Conservation (phyloP, 2,113 vertebrate species). For the Orycteropus afer region DNA sequence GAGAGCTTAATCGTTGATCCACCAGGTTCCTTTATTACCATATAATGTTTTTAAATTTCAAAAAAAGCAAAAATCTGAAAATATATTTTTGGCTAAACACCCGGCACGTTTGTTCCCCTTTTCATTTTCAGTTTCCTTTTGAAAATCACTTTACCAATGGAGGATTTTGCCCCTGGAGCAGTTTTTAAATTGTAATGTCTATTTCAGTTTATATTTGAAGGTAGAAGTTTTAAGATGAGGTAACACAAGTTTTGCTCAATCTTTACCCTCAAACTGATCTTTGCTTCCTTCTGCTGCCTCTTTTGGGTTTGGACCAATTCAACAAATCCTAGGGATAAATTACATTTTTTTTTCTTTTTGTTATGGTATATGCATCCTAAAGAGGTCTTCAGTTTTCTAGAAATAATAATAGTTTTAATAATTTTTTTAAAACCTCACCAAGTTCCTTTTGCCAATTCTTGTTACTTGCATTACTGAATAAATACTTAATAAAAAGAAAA, state of each 20-base stretch:
- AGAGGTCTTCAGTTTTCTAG: background rate
- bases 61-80: background rate
- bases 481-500: background rate
- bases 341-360: background rate
- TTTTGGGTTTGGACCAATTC: background rate
- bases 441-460: background rate
- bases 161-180: background rate
- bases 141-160: slow-evolving; percentile 19
- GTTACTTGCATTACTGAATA: background rate
- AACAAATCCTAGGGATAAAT: background rate
- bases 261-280: background rate
- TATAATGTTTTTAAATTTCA: background rate
- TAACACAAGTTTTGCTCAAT: background rate
- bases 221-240: background rate
- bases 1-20: background rate
- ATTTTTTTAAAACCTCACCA: background rate
- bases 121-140: slow-evolving; percentile 77
- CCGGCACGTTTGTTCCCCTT: slow-evolving; percentile 67
- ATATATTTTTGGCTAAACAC: background rate
- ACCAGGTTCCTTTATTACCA: background rate
- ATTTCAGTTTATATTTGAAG: background rate
- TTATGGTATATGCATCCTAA: background rate
- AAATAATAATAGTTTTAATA: background rate
- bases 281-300: background rate
- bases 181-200: background rate